Evolutionary conservation across 2,113 vertebrate species (phyloP).

Genomic region (Apeltes quadracus): DNA sequence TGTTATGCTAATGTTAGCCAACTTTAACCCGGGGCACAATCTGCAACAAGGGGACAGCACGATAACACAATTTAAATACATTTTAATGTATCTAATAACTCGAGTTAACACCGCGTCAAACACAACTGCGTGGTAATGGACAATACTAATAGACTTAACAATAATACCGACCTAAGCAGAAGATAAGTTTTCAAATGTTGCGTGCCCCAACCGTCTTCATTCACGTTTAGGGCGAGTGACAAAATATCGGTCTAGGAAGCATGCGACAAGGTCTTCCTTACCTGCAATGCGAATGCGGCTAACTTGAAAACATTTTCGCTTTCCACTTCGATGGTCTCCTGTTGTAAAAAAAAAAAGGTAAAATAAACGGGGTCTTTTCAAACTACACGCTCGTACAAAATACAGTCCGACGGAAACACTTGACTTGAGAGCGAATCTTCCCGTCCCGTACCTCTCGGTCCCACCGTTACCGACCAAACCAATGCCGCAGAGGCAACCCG

Average conservation of each 20-base stretch:
- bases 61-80: not conserved
- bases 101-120: not conserved
- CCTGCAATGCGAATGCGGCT: constrained; percentile 92
- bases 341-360: constrained; percentile 30
- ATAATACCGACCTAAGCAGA: not conserved
- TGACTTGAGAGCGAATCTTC: constrained; percentile 59
- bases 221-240: constrained; percentile 25
- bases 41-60: not conserved
- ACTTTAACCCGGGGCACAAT: not conserved
- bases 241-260: constrained; percentile 12
- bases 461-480: constrained; percentile 81
- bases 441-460: constrained; percentile 79
- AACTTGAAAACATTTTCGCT: constrained; percentile 92
- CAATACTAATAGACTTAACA: constrained; percentile 4
- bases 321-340: constrained; percentile 92
- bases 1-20: constrained; percentile 13
- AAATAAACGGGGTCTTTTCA: constrained; percentile 6
- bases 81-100: not conserved
- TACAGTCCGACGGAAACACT: constrained; percentile 56
- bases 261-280: constrained; percentile 78
- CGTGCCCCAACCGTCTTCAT: constrained; percentile 30
- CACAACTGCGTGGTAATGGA: not conserved
- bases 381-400: constrained; percentile 12
- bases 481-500: constrained; percentile 45
- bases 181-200: constrained; percentile 59